Percentiles rank a stretch among this genome's conserved stretches.
Evolutionary conservation across 2,888 invertebrate genomes (phyloP).

Genomic region (Elysia crispata): DNA sequence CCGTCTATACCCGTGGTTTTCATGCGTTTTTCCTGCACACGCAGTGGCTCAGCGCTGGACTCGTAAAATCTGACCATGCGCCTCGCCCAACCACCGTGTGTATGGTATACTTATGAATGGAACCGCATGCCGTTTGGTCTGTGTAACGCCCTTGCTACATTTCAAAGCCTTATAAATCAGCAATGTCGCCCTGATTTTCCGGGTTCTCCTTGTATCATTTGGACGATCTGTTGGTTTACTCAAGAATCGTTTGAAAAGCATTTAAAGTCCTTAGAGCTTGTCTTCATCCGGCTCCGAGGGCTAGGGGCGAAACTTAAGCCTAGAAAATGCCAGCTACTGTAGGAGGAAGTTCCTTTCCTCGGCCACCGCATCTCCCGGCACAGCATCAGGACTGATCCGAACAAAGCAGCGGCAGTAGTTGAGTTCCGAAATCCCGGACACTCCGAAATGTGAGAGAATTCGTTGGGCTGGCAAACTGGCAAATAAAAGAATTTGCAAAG

Average conservation of each 20-base stretch:
- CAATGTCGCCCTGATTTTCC: no score
- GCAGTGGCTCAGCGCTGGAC: no score
- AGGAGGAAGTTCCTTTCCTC: conserved; percentile 13
- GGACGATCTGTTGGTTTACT: no score
- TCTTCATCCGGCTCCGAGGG: conserved; percentile 35
- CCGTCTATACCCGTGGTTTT: no score
- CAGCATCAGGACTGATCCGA: conserved; percentile 48
- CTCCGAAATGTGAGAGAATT: conserved; percentile 1
- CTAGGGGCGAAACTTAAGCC: conserved; percentile 55
- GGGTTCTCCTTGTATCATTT: no score
- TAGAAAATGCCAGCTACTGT: no score
- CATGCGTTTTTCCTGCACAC: no score
- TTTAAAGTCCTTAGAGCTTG: conserved; percentile 39
- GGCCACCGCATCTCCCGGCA: conserved; percentile 52
- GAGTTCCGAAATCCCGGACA: conserved; percentile 46
- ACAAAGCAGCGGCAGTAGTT: conserved; percentile 40
- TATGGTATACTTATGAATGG: no score
- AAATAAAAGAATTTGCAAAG: conserved; percentile 12
- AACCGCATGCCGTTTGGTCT: conserved; percentile 39
- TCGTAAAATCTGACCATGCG: no score
- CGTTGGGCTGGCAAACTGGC: conserved; percentile 22
- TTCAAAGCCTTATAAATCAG: conserved; percentile 15
- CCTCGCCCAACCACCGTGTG: no score
- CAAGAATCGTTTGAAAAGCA: conserved; percentile 39
- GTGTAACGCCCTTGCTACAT: conserved; percentile 25